phyloP scores from a whole-genome alignment of 2,797 vertebrate species.

The Melanotaenia pygmaea region DNA sequence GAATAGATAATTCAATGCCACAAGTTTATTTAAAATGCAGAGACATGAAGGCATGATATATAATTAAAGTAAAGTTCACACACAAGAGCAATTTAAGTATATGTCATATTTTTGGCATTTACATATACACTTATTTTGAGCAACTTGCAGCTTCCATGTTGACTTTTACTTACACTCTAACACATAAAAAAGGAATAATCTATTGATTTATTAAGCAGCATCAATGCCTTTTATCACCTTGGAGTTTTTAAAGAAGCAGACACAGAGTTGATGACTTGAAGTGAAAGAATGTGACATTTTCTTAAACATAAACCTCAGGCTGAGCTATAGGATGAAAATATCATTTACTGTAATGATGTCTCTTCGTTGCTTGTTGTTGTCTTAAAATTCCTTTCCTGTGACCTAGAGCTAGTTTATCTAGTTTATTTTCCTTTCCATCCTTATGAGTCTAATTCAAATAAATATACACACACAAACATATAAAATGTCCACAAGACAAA shows the following conservation, averaged over 20 bases:
- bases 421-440: not conserved
- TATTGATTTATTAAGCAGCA: slow-evolving; percentile 55
- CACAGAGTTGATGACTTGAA: slow-evolving; percentile 21
- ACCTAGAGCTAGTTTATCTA: not conserved
- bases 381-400: slow-evolving; percentile 7
- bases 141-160: slow-evolving; percentile 1
- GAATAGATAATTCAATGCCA: slow-evolving; percentile 27
- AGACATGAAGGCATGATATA: slow-evolving; percentile 20
- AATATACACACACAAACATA: not conserved
- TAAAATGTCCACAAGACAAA: not conserved
- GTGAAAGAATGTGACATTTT: slow-evolving; percentile 27
- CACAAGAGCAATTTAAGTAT: slow-evolving; percentile 14
- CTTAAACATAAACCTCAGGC: slow-evolving; percentile 13
- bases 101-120: slow-evolving; percentile 19
- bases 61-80: slow-evolving; percentile 37
- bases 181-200: slow-evolving; percentile 31
- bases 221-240: slow-evolving; percentile 46
- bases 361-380: slow-evolving; percentile 16
- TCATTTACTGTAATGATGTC: slow-evolving; percentile 47
- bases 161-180: slow-evolving; percentile 3
- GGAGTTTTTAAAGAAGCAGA: slow-evolving; percentile 40
- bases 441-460: not conserved
- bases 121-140: slow-evolving; percentile 5
- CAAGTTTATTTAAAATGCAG: slow-evolving; percentile 35
- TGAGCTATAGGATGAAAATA: slow-evolving; percentile 40